Evolutionary conservation across 2,113 vertebrate species (phyloP).

Genomic region (Hystrix cristata): DNA sequence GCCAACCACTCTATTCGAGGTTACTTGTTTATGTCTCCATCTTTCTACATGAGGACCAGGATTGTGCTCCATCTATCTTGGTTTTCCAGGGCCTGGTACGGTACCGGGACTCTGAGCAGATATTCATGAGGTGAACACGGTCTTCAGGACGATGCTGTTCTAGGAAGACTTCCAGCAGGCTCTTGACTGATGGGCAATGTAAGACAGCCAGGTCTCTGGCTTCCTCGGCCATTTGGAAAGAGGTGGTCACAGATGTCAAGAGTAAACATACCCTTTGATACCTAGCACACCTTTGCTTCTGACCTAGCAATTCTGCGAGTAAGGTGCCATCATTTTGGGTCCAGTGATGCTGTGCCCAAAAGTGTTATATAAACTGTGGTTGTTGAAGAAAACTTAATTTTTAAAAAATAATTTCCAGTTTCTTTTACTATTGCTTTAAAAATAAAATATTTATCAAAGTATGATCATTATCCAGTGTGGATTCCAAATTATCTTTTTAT

Average conservation of each 20-base stretch:
- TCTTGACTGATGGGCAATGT: background rate
- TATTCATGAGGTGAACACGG: background rate
- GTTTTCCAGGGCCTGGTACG: background rate
- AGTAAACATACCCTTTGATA: background rate
- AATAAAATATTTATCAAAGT: constrained; percentile 56
- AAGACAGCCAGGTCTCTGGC: no score
- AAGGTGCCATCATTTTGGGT: background rate
- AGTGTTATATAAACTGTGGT: background rate
- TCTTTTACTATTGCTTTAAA: constrained; percentile 49
- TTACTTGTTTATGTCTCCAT: background rate
- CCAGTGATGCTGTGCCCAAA: background rate
- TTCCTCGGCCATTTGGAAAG: background rate
- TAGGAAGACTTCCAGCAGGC: background rate
- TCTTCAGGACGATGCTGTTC: background rate
- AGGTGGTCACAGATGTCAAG: background rate
- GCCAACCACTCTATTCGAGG: background rate
- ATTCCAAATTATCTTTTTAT: constrained; percentile 68
- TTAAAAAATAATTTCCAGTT: constrained; percentile 52
- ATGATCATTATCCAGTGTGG: constrained; percentile 48
- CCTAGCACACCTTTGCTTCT: background rate
- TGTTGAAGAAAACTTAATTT: constrained; percentile 55
- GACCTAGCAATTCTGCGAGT: background rate
- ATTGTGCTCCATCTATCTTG: no score
- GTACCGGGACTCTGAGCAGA: background rate
- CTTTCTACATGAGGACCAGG: background rate